Evolutionary conservation across 2,797 vertebrate species (phyloP), one percentile per base, ranked within the genome.

Genomic region (Kryptolebias ocellatus): DNA sequence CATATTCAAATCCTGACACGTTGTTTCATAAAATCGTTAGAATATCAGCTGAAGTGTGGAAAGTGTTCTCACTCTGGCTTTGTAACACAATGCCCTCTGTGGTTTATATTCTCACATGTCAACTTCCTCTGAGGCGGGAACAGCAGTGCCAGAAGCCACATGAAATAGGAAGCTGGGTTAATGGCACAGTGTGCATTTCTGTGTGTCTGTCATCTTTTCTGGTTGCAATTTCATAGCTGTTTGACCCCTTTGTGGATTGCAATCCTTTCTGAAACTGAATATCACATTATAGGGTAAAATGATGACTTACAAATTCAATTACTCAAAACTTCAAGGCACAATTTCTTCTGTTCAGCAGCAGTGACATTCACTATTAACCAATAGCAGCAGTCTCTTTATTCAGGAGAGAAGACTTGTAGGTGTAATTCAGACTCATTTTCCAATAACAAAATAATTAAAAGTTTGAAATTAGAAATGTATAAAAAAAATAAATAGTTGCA

Each of bases 221-320:
- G 64, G 46, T 53, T 60, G 47, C 47, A 72, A 65, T 87, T 86
- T 83, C 78, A 78, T 73, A 56, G 58, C 20, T 31, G 45, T 83
- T 76, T 2, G 11, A 78, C 71, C 61, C 67, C 67, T 87, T 75
- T 70, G 53, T 81, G 72, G 84, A 78, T 81, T 83, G 72, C 64
- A 77, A 57, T 61, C 72, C 56, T 60, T 20, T 76, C 64, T 61
- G 58, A 78, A 85, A 85, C 69, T 79, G 76, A 79, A 78, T 83
- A 83, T 81, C 72, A 8, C 74, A 76, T 87, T 76, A 75, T 72
- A 69, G 66, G 63, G 56, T 82, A 86, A 87, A 80, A 79, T 18
- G 49, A 83, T 84, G 86, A 85, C 84, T 82, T 79, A 79, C 71
- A 83, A 87, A 87, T 90, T 87, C 81, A 87, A 82, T 89, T 88